Base-by-base conservation (phyloP, 2,888 invertebrate species). In the Odiellus spinosus region DNA sequence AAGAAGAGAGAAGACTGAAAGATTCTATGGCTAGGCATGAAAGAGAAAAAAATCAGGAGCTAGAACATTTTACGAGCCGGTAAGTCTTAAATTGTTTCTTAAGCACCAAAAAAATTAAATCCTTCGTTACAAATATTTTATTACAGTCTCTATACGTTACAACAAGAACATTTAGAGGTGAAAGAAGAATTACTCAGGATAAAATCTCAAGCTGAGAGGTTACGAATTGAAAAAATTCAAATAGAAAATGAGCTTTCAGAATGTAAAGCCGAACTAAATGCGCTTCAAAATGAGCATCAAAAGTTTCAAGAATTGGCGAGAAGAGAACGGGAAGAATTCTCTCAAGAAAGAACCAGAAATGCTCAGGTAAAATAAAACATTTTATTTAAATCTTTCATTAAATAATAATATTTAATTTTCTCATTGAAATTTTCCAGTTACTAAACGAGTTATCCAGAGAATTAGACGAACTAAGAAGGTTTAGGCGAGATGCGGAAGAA, bases 1-100 rank as follows among this genome's bases (percentile, higher is more conserved):
- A 86, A 55, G 91, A 91, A 63, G 84, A 88, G 66, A 75, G 78
- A 58, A 74, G 90, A 54, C 80, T 83, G 62, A 77, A 83, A 52
- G 91, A 93, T 59, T 74, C 82, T 47, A 74, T 86, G 64, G 72
- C 78, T 17, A 74, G 90, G 44, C 73, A 86, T 42, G 90, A 91
- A 61, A 74, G 88, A 33, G 91, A 91, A 64, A 80, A 80, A 59
- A 74, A 77, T 56, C 68, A 81, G 53, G 79, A 82, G 65, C 69
- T 81, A 56, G 83, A 83, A 65, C 82, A 82, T 61, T 76, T 75
- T 59, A 74, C 76, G 59, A 78, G 78, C 56, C 76, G 67, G 70
- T 70, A 56, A 55, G 55, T 43, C 18, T 12, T 12, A 36, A 36
- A 36, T 36, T 10, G n/a, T n/a, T n/a, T 6, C 26, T 26, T 26